phyloP scores from a whole-genome alignment of 2,888 invertebrate species.

The Sarcophaga variegata region DNA sequence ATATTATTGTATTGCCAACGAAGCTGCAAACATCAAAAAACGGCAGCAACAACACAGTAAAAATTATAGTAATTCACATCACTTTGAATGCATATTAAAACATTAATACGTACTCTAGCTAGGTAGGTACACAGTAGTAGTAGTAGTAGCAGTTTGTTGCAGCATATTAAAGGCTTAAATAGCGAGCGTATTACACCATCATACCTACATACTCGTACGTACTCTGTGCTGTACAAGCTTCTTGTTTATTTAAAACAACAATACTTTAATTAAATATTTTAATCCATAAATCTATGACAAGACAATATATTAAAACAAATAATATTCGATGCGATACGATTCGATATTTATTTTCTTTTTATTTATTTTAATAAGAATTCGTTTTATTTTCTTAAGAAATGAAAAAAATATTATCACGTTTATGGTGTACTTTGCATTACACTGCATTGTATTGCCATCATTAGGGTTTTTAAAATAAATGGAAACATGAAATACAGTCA shows the following conservation, averaged over 20 bases:
- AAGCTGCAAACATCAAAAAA: slow-evolving; percentile 10
- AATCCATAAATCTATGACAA: slow-evolving; percentile 20
- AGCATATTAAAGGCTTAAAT: slow-evolving; percentile 72
- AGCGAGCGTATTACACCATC: neutral
- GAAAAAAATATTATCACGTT: neutral
- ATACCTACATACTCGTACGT: neutral
- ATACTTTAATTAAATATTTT: slow-evolving; percentile 35
- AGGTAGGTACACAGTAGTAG: neutral
- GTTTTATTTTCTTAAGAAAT: neutral
- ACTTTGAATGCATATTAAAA: slow-evolving; percentile 80
- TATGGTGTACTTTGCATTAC: neutral
- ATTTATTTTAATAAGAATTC: neutral
- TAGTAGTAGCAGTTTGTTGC: slow-evolving; percentile 57
- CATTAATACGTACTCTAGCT: slow-evolving; percentile 59
- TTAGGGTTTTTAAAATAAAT: too few species aligned
- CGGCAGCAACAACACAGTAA: slow-evolving; percentile 62
- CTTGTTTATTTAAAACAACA: slow-evolving; percentile 23
- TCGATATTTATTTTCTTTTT: neutral
- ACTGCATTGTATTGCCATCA: too few species aligned
- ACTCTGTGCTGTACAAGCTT: slow-evolving; percentile 29
- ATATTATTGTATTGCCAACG: slow-evolving; percentile 42
- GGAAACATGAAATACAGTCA: too few species aligned
- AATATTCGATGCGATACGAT: neutral
- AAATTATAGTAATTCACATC: slow-evolving; percentile 80
- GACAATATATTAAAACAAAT: slow-evolving; percentile 3